A percentile compares a stretch with the other conserved stretches of the same genome.
phyloP scores from a whole-genome alignment of 2,113 vertebrate species.

The Morone chrysops region DNA sequence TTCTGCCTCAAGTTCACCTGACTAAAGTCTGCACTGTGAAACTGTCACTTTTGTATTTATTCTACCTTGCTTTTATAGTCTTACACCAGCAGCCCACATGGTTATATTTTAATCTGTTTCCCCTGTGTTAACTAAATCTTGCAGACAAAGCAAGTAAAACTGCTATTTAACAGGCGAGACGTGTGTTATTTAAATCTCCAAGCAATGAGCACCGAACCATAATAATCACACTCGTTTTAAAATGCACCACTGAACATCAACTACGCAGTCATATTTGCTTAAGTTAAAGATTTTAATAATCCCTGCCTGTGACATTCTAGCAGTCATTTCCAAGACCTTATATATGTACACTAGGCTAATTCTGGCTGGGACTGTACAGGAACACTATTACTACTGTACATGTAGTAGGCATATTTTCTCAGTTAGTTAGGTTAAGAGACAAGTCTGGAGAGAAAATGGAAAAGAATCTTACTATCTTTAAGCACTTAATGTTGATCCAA shows the following conservation, averaged over 20 bases:
- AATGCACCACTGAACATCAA: constrained; percentile 37
- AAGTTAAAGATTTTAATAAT: constrained; percentile 54
- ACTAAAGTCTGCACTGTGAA: constrained; percentile 9
- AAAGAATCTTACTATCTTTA: background rate
- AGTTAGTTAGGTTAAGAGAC: background rate
- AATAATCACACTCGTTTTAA: constrained; percentile 33
- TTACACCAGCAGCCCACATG: background rate
- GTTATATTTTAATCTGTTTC: constrained; percentile 5
- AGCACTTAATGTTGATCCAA: background rate
- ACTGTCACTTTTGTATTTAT: constrained; percentile 4
- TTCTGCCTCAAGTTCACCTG: background rate
- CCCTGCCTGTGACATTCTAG: constrained; percentile 25
- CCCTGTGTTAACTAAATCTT: background rate
- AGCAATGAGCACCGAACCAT: constrained; percentile 41
- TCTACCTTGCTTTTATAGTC: background rate
- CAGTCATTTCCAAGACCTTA: constrained; percentile 10
- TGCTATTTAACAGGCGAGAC: constrained; percentile 36
- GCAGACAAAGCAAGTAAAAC: constrained; percentile 32
- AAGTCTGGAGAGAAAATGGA: background rate
- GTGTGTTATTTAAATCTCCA: constrained; percentile 49
- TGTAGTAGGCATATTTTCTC: background rate
- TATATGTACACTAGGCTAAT: constrained; percentile 5
- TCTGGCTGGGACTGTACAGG: background rate
- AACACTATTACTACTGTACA: background rate
- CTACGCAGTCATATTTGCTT: constrained; percentile 27